phyloP scores from a whole-genome alignment of 2,797 vertebrate genomes.

The Malacoctenus gilli region DNA sequence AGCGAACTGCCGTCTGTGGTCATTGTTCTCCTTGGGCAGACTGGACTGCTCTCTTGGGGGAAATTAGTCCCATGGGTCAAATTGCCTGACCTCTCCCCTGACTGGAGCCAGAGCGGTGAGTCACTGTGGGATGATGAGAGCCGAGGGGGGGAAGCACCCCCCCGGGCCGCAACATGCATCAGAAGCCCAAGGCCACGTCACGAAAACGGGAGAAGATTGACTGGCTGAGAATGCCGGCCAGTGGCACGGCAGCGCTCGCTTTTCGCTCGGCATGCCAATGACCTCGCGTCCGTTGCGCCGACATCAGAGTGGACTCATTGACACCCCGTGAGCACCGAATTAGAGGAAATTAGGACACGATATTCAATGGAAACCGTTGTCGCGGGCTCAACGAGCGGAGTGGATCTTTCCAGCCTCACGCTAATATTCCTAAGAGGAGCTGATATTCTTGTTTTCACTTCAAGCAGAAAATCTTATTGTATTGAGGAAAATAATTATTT shows the following conservation, averaged over 20 bases:
- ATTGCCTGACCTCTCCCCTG: constrained; percentile 55
- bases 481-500: background rate
- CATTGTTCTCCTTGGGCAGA: constrained; percentile 48
- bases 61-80: constrained; percentile 69
- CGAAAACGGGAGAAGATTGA: constrained; percentile 51
- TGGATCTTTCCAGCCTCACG: constrained; percentile 13
- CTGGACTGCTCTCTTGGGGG: constrained; percentile 41
- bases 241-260: constrained; percentile 51
- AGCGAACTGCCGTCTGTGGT: constrained; percentile 34
- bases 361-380: constrained; percentile 17
- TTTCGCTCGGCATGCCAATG: constrained; percentile 48
- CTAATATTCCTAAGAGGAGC: background rate
- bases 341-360: constrained; percentile 34
- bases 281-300: constrained; percentile 61
- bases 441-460: constrained; percentile 2
- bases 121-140: constrained; percentile 62
- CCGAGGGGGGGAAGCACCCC: constrained; percentile 37
- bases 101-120: constrained; percentile 56
- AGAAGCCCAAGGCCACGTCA: constrained; percentile 51
- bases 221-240: constrained; percentile 57
- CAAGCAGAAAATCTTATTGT: background rate
- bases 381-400: constrained; percentile 2
- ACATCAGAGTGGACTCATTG: constrained; percentile 28
- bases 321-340: constrained; percentile 31
- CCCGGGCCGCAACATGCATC: constrained; percentile 64